These are phyloP conservation scores for Linurgus olivaceus DNA, from an alignment of 2,797 vertebrate genomes.

Conservation along the genomic window DNA sequence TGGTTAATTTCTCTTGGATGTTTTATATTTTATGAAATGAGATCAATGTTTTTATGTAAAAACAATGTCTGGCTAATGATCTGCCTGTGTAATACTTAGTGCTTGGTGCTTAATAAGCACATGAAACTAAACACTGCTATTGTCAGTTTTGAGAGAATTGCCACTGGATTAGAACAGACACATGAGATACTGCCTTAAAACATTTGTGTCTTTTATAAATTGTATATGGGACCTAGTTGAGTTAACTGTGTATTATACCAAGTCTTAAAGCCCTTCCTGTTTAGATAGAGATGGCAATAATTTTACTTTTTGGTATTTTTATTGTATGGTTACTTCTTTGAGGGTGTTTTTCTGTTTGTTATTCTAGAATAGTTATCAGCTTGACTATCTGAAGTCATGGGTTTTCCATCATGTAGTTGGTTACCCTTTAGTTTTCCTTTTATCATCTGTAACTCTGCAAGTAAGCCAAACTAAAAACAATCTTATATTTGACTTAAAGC, in stretches of 20 bases:
- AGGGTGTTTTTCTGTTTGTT: neutral
- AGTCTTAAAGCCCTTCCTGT: neutral
- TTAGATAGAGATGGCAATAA: neutral
- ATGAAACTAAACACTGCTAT: neutral
- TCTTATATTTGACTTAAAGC: conserved; percentile 11
- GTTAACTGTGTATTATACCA: neutral
- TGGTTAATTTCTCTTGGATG: neutral
- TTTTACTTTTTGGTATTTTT: neutral
- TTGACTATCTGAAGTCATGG: neutral
- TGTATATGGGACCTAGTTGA: neutral
- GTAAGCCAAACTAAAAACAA: conserved; percentile 16
- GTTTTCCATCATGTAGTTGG: neutral
- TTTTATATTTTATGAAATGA: neutral
- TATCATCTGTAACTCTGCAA: conserved; percentile 35
- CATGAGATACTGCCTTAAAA: neutral
- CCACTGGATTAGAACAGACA: neutral
- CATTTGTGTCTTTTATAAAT: neutral
- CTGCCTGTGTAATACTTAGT: neutral
- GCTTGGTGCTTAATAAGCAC: neutral
- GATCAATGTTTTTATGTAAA: neutral
- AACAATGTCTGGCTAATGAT: neutral
- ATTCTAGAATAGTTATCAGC: neutral
- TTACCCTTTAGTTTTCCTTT: neutral
- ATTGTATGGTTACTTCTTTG: neutral
- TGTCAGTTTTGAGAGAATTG: neutral